Evolutionary conservation across 1,140 invertebrate species (phyloP), one percentile per base, ranked within the genome.

Genomic region (Psilanteris sp.): DNA sequence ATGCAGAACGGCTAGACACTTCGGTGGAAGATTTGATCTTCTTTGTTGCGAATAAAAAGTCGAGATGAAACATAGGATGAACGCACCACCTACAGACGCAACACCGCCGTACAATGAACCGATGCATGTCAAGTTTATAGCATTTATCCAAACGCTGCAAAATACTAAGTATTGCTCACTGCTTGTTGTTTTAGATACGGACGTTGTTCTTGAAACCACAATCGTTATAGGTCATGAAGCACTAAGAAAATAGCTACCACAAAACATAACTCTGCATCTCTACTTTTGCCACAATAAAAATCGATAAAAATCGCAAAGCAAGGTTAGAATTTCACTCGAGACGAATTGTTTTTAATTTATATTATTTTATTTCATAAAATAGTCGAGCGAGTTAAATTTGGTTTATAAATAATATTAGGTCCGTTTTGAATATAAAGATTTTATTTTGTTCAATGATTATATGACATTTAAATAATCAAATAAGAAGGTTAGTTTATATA

Each of bases 51-150:
- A 78, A 81, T 80, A 71, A 79, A 79, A 41, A 74, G 79, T 75
- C 61, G 74, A 79, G 79, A 76, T 67, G 66, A 32, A 71, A 82
- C n/a, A n/a, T n/a, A n/a, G n/a, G 76, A 79, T 72, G 75, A 79
- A 55, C 41, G 26, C 50, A 55, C 67, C 79, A 79, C 77, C 70
- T 79, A 82, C 76, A 37, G 57, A 43, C 8, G 20, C 43, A 52
- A 52, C 13, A 36, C 16, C 13, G 8, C 10, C 1, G 36, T 11
- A 50, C 55, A 62, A 71, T 62, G 32, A 37, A 20, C 55, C 55
- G 66, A 70, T 61, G 55, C 66, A 61, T 61, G 66, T 54, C 66
- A 44, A 43, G 36, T 52, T 61, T 54, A 44, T 44, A 52, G 37
- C 11, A 55, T 46, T 70, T 61, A 27, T 46, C 44, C 11, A 22